Conservation (phyloP, 2,888 invertebrate species). For the Ernsta delagoae region DNA sequence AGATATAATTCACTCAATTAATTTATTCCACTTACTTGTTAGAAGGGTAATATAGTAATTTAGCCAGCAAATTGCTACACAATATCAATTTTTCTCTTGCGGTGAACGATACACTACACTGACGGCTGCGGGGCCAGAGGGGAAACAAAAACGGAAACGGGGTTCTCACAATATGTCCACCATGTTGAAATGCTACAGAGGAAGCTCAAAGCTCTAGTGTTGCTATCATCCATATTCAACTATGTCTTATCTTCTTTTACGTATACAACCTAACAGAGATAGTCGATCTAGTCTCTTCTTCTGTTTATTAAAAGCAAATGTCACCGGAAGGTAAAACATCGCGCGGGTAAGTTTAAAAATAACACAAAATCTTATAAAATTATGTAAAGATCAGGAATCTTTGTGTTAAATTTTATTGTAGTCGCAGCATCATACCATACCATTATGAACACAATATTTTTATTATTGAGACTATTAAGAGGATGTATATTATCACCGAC, state of each 20-base stretch:
- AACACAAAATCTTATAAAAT: too few relatives aligned
- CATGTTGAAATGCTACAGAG: conserved; percentile 56
- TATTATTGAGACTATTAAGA: too few relatives aligned
- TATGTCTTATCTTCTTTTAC: conserved; percentile 39
- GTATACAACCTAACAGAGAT: conserved; percentile 41
- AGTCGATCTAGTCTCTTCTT: conserved; percentile 15
- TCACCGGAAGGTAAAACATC: conserved; percentile 33
- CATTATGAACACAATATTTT: too few relatives aligned
- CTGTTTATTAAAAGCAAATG: conserved; percentile 5
- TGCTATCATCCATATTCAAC: conserved; percentile 31
- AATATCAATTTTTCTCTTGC: conserved; percentile 83
- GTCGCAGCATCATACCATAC: too few relatives aligned
- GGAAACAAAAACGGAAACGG: conserved; percentile 83
- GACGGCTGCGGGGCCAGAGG: conserved; percentile 84
- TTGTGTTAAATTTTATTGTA: too few relatives aligned
- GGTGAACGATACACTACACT: conserved; percentile 84
- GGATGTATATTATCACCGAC: too few relatives aligned
- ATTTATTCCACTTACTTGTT: conserved; percentile 81
- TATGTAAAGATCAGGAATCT: too few relatives aligned
- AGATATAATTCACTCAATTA: conserved; percentile 55
- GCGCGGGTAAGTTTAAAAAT: conserved; percentile 41
- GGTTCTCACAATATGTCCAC: conserved; percentile 77
- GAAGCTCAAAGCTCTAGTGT: conserved; percentile 36
- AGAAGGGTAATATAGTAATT: conserved; percentile 82
- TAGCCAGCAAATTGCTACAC: conserved; percentile 83